phyloP scores from a whole-genome alignment of 2,888 invertebrate species.

The Meiosimyza platycephala region DNA sequence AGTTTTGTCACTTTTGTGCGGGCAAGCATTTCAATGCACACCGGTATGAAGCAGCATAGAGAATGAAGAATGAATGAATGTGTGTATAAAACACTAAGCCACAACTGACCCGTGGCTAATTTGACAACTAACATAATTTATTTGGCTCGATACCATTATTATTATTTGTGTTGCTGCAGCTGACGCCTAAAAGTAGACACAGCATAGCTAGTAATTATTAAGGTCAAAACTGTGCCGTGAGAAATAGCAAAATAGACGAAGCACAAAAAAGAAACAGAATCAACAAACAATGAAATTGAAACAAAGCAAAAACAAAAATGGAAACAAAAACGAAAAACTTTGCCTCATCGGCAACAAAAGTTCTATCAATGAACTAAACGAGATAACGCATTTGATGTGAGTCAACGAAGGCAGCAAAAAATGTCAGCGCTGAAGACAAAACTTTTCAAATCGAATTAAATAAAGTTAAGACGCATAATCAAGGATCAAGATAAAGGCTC shows the following conservation, averaged over 20 bases:
- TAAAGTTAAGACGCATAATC: slow-evolving; percentile 18
- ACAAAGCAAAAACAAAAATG: background rate
- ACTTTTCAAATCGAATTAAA: slow-evolving; percentile 16
- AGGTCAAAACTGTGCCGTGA: background rate
- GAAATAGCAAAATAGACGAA: slow-evolving; percentile 1
- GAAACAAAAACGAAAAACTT: slow-evolving; percentile 2
- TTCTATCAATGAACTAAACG: slow-evolving; percentile 9
- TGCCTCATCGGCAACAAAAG: slow-evolving; percentile 5
- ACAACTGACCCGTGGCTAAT: slow-evolving; percentile 25
- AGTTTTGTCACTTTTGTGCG: slow-evolving; percentile 7
- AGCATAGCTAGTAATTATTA: slow-evolving; percentile 1
- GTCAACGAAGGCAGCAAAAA: background rate
- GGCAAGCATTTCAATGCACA: no score
- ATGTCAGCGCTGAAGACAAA: background rate
- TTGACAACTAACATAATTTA: slow-evolving; percentile 30
- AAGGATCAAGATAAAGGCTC: background rate
- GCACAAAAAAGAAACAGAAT: background rate
- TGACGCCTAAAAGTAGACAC: background rate
- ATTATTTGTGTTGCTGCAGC: no score
- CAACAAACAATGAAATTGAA: no score
- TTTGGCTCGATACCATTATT: background rate
- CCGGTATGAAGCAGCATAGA: no score
- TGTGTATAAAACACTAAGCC: no score
- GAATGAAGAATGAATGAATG: no score
- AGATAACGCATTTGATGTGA: slow-evolving; percentile 9